These are phyloP conservation scores for Patella caerulea DNA, from an alignment of 2,888 invertebrate genomes.

Conservation along the genomic window DNA sequence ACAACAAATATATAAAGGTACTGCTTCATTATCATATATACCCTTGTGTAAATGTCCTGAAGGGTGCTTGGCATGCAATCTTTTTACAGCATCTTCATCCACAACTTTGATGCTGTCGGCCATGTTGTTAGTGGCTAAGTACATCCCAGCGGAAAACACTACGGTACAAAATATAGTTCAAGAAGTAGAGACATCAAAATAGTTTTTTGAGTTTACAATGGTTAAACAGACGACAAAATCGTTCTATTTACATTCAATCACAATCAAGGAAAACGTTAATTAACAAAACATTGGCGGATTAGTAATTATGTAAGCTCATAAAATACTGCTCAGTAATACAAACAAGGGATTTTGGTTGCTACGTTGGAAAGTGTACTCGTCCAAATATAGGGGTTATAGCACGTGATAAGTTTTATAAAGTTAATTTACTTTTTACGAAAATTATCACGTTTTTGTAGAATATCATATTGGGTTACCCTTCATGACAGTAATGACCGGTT, in stretches of 20 bases:
- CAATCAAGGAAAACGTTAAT: too few species aligned
- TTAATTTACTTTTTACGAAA: background rate
- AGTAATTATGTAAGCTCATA: too few species aligned
- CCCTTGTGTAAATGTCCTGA: constrained; percentile 67
- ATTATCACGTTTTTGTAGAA: background rate
- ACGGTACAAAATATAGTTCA: constrained; percentile 26
- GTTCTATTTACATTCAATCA: too few species aligned
- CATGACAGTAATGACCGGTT: too few species aligned
- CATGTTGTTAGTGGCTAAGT: constrained; percentile 45
- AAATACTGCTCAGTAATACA: constrained; percentile 1
- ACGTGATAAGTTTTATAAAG: background rate
- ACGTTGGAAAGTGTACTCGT: background rate
- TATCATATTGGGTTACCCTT: background rate
- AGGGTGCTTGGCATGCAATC: constrained; percentile 58
- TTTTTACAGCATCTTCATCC: constrained; percentile 58
- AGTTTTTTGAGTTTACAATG: too few species aligned
- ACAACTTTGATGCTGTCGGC: constrained; percentile 65
- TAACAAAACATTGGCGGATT: too few species aligned
- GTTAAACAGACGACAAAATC: too few species aligned
- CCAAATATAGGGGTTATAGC: constrained; percentile 6
- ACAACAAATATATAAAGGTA: too few species aligned
- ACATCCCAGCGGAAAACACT: constrained; percentile 39
- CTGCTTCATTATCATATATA: constrained; percentile 22
- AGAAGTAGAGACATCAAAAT: background rate
- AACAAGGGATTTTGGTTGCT: constrained; percentile 8